Conservation (phyloP, 2,888 invertebrate species). For the Tenthredo livida region DNA sequence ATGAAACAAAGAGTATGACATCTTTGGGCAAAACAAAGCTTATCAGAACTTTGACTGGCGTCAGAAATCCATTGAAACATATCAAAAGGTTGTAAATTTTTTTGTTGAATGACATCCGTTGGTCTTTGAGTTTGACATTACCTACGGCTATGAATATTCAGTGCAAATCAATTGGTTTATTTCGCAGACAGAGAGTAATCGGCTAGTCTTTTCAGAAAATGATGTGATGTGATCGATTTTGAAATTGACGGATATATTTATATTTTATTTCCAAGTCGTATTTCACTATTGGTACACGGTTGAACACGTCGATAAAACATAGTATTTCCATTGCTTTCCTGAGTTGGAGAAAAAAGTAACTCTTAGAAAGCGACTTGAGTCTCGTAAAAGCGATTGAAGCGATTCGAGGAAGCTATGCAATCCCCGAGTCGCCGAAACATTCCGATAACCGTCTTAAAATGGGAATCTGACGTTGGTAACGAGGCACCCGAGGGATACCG, state of each 20-base stretch:
- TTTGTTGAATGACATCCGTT: neutral
- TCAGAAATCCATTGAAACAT: neutral
- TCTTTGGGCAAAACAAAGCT: neutral
- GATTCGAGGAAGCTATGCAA: constrained; percentile 42
- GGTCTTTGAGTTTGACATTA: too few species aligned
- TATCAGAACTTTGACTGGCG: neutral
- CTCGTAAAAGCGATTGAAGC: constrained; percentile 36
- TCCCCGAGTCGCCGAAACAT: constrained; percentile 50
- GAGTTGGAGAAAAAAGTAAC: constrained; percentile 12
- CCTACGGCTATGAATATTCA: neutral
- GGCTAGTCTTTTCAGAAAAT: neutral
- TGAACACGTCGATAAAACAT: neutral
- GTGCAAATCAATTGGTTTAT: neutral
- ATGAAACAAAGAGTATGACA: neutral
- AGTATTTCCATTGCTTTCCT: neutral
- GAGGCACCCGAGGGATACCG: constrained; percentile 46
- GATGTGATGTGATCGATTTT: neutral
- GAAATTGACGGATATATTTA: neutral
- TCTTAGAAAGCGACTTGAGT: constrained; percentile 15
- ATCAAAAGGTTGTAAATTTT: neutral
- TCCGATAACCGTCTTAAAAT: constrained; percentile 51
- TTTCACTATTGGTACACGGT: neutral
- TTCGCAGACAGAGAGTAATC: neutral
- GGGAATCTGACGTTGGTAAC: constrained; percentile 45
- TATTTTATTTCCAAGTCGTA: neutral